These are phyloP conservation scores for Galbula dea DNA, from an alignment of 2,113 vertebrate species.

Conservation along the genomic window DNA sequence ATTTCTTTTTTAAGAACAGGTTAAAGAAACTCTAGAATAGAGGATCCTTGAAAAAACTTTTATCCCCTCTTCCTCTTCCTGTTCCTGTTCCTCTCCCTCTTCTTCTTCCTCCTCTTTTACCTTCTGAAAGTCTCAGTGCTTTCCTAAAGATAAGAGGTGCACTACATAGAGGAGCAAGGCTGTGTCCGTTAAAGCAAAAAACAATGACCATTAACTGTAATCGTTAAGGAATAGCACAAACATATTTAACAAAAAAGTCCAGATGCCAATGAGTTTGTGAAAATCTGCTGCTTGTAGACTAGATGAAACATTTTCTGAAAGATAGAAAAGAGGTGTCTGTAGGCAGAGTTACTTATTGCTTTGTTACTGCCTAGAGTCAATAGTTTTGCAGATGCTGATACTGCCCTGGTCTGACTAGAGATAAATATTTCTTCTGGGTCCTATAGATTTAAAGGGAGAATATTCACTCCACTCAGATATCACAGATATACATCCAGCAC, in stretches of 20 bases:
- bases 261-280: not conserved
- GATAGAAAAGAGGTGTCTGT: not conserved
- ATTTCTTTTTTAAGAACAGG: not conserved
- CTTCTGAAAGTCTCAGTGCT: not conserved
- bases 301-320: not conserved
- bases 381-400: not conserved
- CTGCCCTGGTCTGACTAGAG: not conserved
- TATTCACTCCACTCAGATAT: not conserved
- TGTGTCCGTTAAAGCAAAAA: not conserved
- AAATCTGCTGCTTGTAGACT: not conserved
- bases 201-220: not conserved
- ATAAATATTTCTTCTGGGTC: not conserved
- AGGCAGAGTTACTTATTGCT: not conserved
- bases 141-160: not conserved
- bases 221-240: not conserved
- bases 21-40: not conserved
- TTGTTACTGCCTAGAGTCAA: not conserved
- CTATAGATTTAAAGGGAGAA: not conserved
- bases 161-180: not conserved
- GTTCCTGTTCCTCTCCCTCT: too few species aligned
- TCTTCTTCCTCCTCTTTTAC: not conserved
- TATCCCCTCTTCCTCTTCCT: too few species aligned
- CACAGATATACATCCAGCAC: accelerated
- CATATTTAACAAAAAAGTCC: not conserved
- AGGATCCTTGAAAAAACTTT: not conserved